Percentiles rank a stretch among this genome's conserved stretches.
Evolutionary conservation across 2,888 invertebrate species (phyloP).

Genomic region (Pollenia griseotomentosa): DNA sequence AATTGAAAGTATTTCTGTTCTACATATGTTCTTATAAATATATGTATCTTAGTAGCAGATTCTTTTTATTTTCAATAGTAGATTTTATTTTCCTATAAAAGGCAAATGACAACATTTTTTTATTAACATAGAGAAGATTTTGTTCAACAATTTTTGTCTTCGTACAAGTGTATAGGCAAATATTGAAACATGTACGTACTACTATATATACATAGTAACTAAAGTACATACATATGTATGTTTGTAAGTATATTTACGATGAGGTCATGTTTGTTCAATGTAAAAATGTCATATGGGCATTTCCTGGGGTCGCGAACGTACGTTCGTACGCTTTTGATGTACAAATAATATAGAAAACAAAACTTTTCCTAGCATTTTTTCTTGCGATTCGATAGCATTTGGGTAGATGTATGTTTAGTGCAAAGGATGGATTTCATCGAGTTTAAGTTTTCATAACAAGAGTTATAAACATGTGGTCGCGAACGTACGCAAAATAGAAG

Average conservation of each 20-base stretch:
- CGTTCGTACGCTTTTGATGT: too few species aligned
- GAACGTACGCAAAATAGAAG: too few species aligned
- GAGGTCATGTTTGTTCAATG: too few species aligned
- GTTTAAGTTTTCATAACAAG: too few species aligned
- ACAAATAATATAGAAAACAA: too few species aligned
- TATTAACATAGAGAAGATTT: slow-evolving; percentile 33
- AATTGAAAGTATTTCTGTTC: slow-evolving; percentile 16
- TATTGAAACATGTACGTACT: slow-evolving; percentile 1
- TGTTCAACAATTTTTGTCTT: slow-evolving; percentile 27
- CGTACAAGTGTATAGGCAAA: background rate
- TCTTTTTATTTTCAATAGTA: slow-evolving; percentile 9
- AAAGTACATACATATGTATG: background rate
- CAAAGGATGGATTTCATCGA: too few species aligned
- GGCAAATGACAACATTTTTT: slow-evolving; percentile 16
- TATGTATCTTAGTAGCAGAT: background rate
- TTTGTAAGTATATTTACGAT: background rate
- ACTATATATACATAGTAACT: background rate
- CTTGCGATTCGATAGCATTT: too few species aligned
- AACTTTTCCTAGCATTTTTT: too few species aligned
- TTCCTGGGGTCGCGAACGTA: too few species aligned
- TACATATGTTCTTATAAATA: background rate
- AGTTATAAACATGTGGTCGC: too few species aligned
- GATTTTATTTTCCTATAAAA: slow-evolving; percentile 8
- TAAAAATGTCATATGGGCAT: slow-evolving; percentile 5
- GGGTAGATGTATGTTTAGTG: too few species aligned